Base-by-base conservation (phyloP, 1,140 invertebrate species). In the Nasonia vitripennis region DNA sequence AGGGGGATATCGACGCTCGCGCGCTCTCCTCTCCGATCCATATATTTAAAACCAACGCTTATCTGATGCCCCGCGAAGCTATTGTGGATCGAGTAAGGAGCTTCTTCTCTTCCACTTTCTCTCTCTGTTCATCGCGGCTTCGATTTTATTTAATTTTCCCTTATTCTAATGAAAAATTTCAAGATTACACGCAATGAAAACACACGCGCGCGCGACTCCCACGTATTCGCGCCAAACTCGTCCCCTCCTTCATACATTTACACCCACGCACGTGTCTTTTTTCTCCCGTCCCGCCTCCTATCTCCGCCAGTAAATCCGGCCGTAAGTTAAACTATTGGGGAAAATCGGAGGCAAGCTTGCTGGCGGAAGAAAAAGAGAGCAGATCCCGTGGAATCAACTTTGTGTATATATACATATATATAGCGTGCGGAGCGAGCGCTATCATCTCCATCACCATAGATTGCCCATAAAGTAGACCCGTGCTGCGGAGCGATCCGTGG, bases 381-480 rank as follows among this genome's bases (percentile, higher is more conserved):
- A 75, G 68, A 81, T 92, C 90, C 91, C 89, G 86, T 83, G 88
- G 90, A 93, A 93, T 93, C 92, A 92, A 92, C 90, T 93, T 93
- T 91, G 55, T 62, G 14, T 62, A 17, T 51, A 20, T 62, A 62
- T 62, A 14, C 6, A 62, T 62, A n/a, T 17, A n/a, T n/a, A 62
- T 14, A 55, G 11, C 51, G 12, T 17, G 5, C 11, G 14, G 48
- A 93, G 93, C 91, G 92, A 90, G 88, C 91, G 55, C 92, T 92
- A 93, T 93, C 93, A 93, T 93, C 90, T 93, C 92, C 92, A 93
- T 93, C 92, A 93, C 92, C 92, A 93, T 93, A 93, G 92, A 93
- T 93, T 93, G 92, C 90, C 93, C 92, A 93, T 93, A 93, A 93
- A 93, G 92, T 91, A 93, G 90, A 89, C 89, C 71, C 78, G n/a